phyloP scores from a whole-genome alignment of 2,113 vertebrate genomes.

The Malaclemys terrapin region DNA sequence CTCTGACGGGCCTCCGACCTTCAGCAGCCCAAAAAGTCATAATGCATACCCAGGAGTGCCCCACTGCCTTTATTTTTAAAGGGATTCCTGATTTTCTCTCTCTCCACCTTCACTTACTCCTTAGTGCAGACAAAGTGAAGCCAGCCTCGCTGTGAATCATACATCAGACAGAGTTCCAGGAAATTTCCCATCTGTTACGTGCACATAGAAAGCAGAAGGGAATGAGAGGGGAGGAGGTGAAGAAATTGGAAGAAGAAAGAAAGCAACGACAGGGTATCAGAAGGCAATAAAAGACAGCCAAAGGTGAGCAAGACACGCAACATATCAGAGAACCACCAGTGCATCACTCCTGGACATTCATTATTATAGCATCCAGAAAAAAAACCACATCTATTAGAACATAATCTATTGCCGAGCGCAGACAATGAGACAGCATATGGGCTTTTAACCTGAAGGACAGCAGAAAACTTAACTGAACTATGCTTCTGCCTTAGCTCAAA shows the following conservation, averaged over 20 bases:
- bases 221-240: fast-evolving
- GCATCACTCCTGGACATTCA: background rate
- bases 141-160: background rate
- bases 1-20: background rate
- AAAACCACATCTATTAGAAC: background rate
- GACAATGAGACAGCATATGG: background rate
- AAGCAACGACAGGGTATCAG: too few relatives aligned
- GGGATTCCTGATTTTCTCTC: background rate
- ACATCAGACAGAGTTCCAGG: background rate
- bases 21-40: background rate
- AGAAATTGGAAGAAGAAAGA: too few relatives aligned
- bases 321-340: background rate
- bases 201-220: background rate
- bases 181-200: background rate
- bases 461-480: background rate
- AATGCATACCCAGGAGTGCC: background rate
- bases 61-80: background rate
- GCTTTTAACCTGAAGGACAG: background rate
- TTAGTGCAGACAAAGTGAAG: background rate
- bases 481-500: background rate
- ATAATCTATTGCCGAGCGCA: background rate
- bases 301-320: background rate
- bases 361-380: background rate
- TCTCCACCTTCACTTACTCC: background rate
- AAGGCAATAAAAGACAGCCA: background rate